Base-by-base conservation (phyloP, 2,888 invertebrate species). In the Ornithoptera priamus region DNA sequence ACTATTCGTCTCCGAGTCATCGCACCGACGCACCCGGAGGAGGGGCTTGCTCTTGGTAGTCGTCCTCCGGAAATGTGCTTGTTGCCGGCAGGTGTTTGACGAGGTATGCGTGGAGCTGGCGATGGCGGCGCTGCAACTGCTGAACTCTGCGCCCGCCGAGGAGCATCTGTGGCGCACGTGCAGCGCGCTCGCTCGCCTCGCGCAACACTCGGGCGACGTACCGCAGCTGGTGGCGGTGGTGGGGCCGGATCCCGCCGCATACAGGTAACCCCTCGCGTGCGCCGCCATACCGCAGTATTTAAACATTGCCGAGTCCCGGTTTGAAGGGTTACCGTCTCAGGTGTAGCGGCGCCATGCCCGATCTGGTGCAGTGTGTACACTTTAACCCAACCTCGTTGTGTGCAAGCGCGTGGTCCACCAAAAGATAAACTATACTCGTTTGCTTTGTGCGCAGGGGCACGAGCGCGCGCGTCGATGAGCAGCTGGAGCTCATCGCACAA, bases 81-180 rank as follows among this genome's bases (percentile, higher is more conserved):
- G 53, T 53, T 15, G 53, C 17, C n/a, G 30, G 72, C 87, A 98
- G 98, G 97, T 98, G 70, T 98, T 98, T 89, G 98, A 98, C 87
- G 98, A 98, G 87, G 96, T 98, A 68, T 97, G 97, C 71, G 97
- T 97, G 70, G 98, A 98, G 90, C 90, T 98, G 83, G 95, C 97
- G 62, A 97, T 98, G 97, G 98, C 98, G 66, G 93, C 97, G 80
- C 94, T 98, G 75, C 98, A 98, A 93, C 97, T 95, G 90, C 95
- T 98, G 93, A 96, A 95, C 82, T 94, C 94, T 69, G 96, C 95
- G 82, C 97, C 97, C 42, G 89, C 89, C 50, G 98, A 98, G 90
- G 97, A 97, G 83, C 95, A 96, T 77, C 93, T 96, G 78, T 97
- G 93, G 93, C 95, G 97, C 74, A 95, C 96, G 73, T 94, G 97